Base-by-base conservation (phyloP, 2,888 invertebrate genomes). In the Drosophila mimetica region DNA sequence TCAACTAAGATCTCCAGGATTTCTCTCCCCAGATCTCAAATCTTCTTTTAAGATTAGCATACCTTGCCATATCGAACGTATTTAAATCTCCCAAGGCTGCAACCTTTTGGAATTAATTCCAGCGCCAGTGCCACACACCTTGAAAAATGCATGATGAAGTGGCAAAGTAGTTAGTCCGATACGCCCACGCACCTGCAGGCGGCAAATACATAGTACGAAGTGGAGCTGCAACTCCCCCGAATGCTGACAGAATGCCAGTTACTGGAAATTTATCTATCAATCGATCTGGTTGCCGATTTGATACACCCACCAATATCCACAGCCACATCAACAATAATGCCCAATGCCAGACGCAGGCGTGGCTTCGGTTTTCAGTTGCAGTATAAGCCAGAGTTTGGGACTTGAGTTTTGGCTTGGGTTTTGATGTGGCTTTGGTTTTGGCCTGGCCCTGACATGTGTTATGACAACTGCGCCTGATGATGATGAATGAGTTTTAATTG, bases 401-500 rank as follows among this genome's bases (percentile, higher is more conserved):
- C 30, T 9, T 25, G 25, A 50, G 63, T 34, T 65, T 60, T 42
- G 36, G 36, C 18, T 36, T 47, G 34, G 42, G 9, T 63, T 61
- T 61, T 53, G 20, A 22, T 41, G 41, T 30, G 25, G 59, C 32
- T 57, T 39, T 22, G 67, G 36, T 34, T 63, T 65, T 59, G 57
- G 71, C 57, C 51, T 73, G 75, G 66, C 80, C 69, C 75, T 86
- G 86, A 76, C 75, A 77, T 79, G 71, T 81, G 70, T 76, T 76
- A 75, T 83, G 85, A 88, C 87, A 76, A 75, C 63, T 59, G 66
- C 66, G 54, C 51, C 75, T 73, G 85, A 80, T 74, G 83, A 84
- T 85, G 84, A 85, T 88, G 89, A 85, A 85, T 85, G 84, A 77
- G 87, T 74, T 88, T 85, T 88, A 85, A 88, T 88, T 85, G 89